Evolutionary conservation across 2,888 invertebrate genomes (phyloP).

Genomic region (Heteromyza rotundicornis): DNA sequence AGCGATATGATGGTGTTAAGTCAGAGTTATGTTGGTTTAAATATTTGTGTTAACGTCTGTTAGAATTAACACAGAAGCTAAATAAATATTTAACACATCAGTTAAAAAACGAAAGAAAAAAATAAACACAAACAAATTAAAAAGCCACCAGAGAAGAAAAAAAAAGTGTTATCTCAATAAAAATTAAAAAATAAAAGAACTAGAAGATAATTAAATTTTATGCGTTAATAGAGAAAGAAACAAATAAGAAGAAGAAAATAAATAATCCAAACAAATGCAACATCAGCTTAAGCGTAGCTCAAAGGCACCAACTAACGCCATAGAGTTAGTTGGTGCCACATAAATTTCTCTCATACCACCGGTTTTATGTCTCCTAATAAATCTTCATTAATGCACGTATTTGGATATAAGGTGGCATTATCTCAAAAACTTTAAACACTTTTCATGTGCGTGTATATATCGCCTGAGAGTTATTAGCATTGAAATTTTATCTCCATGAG

Average conservation of each 20-base stretch:
- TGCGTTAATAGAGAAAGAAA: background rate
- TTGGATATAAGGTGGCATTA: background rate
- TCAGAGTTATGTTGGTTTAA: slow-evolving; percentile 48
- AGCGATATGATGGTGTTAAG: background rate
- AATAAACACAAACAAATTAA: background rate
- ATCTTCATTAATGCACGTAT: slow-evolving; percentile 31
- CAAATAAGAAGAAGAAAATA: background rate
- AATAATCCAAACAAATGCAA: too few species aligned
- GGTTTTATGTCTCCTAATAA: too few species aligned
- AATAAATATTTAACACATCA: slow-evolving; percentile 17
- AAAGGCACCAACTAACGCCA: background rate
- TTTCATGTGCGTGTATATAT: background rate
- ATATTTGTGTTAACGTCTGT: slow-evolving; percentile 40
- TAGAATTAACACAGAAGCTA: slow-evolving; percentile 14
- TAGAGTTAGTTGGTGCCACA: background rate
- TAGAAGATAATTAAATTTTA: background rate
- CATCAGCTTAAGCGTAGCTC: background rate
- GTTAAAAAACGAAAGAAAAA: too few species aligned
- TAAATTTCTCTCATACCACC: background rate
- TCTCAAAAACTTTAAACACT: slow-evolving; percentile 8
- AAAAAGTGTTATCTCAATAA: background rate
- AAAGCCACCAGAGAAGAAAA: background rate
- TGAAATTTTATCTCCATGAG: background rate
- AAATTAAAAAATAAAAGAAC: too few species aligned
- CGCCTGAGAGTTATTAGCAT: background rate